Evolutionary conservation across 2,888 invertebrate species (phyloP), one percentile per base, ranked within the genome.

Genomic region (Drepana falcataria): DNA sequence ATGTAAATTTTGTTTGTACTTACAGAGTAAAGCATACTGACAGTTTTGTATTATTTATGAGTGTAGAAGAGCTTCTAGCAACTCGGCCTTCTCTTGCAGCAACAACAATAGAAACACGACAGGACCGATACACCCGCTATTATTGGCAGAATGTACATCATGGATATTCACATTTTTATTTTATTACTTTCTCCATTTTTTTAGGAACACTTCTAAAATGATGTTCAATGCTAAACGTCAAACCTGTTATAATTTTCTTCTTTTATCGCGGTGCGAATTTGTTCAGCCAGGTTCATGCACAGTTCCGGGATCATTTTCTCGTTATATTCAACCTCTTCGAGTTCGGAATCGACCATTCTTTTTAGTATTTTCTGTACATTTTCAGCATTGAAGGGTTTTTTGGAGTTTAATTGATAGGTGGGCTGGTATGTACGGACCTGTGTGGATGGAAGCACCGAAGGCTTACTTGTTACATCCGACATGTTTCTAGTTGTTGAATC

Each of bases 211-310:
- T 35, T 49, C 47, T 33, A 48, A 21, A 52, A 47, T 54, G 35
- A 52, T 51, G 56, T 55, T 44, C 9, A 44, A 44, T 44, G 44
- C 6, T 44, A 4, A 68, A 90, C 33, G 37, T 33, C 49, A 49
- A 40, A 49, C 95, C 95, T 94, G 77, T 95, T 94, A 77, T 92
- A 95, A 59, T 93, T 91, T 72, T 94, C 90, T 75, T 92, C 93
- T 78, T 94, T 93, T 21, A 95, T 89, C 59, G 91, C 90, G 40
- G 87, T 85, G 41, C 93, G 91, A 59, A 95, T 93, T 49, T 91
- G 92, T 59, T 91, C 90, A 0, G 94, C 92, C 58, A 94, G 88
- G 64, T 82, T 91, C 4, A 93, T 87, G 58, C 93, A 91, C 53
- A 92, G 81, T 2, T 93, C 91, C 48, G 93, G 92, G 51, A 92